phyloP scores from a whole-genome alignment of 2,888 invertebrate species.

The Andrena hattorfiana region DNA sequence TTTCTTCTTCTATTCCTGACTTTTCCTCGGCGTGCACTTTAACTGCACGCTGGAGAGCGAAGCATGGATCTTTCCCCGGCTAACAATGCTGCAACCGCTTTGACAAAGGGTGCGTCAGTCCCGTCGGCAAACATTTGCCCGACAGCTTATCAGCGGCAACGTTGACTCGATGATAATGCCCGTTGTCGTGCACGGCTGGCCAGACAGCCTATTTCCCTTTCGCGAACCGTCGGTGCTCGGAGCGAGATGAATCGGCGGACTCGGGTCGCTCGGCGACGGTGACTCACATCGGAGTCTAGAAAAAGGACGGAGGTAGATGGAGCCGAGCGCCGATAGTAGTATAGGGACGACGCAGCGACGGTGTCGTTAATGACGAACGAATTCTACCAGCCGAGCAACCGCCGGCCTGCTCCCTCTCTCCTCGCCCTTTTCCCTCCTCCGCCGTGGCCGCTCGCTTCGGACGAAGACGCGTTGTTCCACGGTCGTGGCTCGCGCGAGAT shows the following conservation, averaged over 20 bases:
- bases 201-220: slow-evolving; percentile 14
- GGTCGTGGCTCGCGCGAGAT: slow-evolving; percentile 62
- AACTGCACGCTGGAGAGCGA: slow-evolving; percentile 27
- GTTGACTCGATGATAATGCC: slow-evolving; percentile 37
- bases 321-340: not conserved
- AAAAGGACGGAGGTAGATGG: slow-evolving; percentile 2
- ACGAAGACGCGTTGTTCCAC: slow-evolving; percentile 56
- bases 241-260: slow-evolving; percentile 4
- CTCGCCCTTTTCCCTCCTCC: not conserved
- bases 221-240: not conserved
- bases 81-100: slow-evolving; percentile 36
- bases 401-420: not conserved
- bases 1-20: slow-evolving; percentile 52
- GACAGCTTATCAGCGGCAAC: slow-evolving; percentile 30
- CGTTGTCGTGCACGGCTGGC: not conserved
- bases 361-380: slow-evolving; percentile 10
- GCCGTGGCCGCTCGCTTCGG: slow-evolving; percentile 1
- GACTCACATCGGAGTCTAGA: not conserved
- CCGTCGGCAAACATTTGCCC: slow-evolving; percentile 45
- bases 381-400: not conserved
- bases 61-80: slow-evolving; percentile 36
- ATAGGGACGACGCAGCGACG: slow-evolving; percentile 20
- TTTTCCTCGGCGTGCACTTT: not conserved
- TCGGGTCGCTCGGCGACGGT: not conserved
- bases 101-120: slow-evolving; percentile 41